Base-by-base conservation (phyloP, 2,888 invertebrate genomes). In the Frankliniella intonsa region DNA sequence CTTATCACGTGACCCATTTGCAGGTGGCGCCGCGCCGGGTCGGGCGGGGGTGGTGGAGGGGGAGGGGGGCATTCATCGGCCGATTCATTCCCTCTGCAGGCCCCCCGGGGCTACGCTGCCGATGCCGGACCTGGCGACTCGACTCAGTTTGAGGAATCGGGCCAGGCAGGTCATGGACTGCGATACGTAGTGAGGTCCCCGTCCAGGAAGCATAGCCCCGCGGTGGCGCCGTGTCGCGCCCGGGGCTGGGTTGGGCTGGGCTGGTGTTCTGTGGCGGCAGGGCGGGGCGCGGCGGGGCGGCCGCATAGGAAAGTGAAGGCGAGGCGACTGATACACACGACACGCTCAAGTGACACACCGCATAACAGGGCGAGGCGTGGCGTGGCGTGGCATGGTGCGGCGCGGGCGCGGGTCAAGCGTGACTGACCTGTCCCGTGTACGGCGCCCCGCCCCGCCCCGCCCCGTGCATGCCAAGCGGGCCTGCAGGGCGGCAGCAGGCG, bases 1-100 rank as follows among this genome's bases (percentile, higher is more conserved):
- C 62, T 62, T 62, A 62, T 62, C 62, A 62, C 14, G 62, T 62
- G 62, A 62, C 62, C 62, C 62, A 62, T 62, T 62, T 62, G 62
- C 62, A 17, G n/a, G 55, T 17, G 17, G 38, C 38, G 38, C 38
- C 38, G 38, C 3, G 38, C 38, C 5, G 38, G 38, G 38, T 2
- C 38, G 38, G 5, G n/a, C n/a, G n/a, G n/a, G n/a, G n/a, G n/a
- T n/a, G n/a, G n/a, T n/a, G n/a, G n/a, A n/a, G n/a, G n/a, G n/a
- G n/a, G n/a, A n/a, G n/a, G n/a, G n/a, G n/a, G n/a, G n/a, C n/a
- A n/a, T n/a, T n/a, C n/a, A n/a, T n/a, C n/a, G n/a, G 38, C 3
- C 38, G 38, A 38, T 38, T 38, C 38, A 38, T 17, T 55, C 55
- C 9, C 55, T 14, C 55, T 8, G 55, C 55, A 17, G 55, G 14